Percentiles rank a stretch among this genome's conserved stretches.
These are phyloP conservation scores for Nannobrachium achirus DNA, from an alignment of 2,113 vertebrate genomes.

Conservation along the genomic window DNA sequence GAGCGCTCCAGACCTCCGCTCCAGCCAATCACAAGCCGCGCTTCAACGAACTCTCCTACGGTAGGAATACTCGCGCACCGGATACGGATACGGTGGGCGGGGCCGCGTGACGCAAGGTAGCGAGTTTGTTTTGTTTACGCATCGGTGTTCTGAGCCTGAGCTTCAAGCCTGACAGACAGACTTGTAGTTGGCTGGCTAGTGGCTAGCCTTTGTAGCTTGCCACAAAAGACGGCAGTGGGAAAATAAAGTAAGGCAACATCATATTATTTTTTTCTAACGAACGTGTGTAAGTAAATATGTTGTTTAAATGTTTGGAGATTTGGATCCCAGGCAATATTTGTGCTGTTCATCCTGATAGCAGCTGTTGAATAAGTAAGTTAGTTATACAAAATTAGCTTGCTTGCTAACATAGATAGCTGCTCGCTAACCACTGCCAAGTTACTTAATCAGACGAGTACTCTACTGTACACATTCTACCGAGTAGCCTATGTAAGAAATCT, in stretches of 20 bases:
- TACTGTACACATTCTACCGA: no score
- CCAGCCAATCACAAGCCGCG: no score
- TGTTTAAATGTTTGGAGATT: not conserved
- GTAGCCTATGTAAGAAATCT: no score
- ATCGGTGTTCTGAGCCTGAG: not conserved
- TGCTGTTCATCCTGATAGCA: accelerated
- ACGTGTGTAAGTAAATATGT: not conserved
- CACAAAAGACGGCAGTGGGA: not conserved
- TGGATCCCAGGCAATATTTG: accelerated
- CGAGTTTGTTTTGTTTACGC: slow-evolving; percentile 42
- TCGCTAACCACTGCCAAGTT: not conserved
- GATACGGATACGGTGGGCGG: no score
- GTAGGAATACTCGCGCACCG: no score
- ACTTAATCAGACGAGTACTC: no score
- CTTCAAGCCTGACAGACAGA: no score
- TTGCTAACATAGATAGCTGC: not conserved
- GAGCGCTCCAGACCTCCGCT: no score
- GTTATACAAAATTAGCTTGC: not conserved
- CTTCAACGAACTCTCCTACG: no score
- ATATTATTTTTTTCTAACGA: not conserved
- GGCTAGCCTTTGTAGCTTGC: not conserved
- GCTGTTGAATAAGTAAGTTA: slow-evolving; percentile 44
- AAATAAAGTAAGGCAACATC: slow-evolving; percentile 45
- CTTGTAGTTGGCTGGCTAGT: slow-evolving; percentile 11
- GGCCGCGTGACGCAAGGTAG: no score